phyloP scores from a whole-genome alignment of 2,888 invertebrate genomes.

The Eurytoma adleriae region DNA sequence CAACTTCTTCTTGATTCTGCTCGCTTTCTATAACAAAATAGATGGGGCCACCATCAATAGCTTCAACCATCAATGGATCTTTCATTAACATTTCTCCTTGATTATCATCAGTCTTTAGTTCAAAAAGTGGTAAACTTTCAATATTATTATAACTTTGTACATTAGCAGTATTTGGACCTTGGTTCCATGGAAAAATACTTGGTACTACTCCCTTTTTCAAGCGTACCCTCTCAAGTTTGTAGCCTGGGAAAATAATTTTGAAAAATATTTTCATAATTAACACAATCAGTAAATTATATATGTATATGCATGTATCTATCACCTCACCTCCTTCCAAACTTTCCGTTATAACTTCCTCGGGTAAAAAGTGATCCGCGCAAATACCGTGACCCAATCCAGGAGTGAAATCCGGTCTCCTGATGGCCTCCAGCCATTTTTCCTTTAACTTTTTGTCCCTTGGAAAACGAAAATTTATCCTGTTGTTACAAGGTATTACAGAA shows the following conservation, averaged over 20 bases:
- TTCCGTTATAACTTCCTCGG: neutral
- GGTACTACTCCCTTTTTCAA: neutral
- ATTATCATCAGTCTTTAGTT: neutral
- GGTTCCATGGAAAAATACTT: neutral
- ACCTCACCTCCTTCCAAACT: neutral
- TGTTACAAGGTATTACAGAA: neutral
- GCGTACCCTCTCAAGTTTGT: neutral
- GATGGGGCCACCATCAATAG: no score
- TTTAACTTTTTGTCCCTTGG: neutral
- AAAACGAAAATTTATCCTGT: neutral
- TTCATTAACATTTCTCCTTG: neutral
- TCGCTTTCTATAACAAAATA: no score
- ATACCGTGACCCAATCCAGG: neutral
- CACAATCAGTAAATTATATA: no score
- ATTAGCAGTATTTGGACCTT: neutral
- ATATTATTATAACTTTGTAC: neutral
- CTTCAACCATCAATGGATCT: neutral
- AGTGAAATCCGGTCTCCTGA: neutral
- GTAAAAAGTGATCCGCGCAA: neutral
- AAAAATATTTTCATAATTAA: neutral
- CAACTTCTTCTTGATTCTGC: no score
- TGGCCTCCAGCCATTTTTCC: constrained; percentile 1
- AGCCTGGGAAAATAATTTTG: neutral
- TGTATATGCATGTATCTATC: no score
- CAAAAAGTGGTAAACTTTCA: neutral